A percentile compares a stretch with the other conserved stretches of the same genome.
These are phyloP conservation scores for Champsocephalus esox DNA, from an alignment of 2,797 vertebrate species.

Conservation along the genomic window DNA sequence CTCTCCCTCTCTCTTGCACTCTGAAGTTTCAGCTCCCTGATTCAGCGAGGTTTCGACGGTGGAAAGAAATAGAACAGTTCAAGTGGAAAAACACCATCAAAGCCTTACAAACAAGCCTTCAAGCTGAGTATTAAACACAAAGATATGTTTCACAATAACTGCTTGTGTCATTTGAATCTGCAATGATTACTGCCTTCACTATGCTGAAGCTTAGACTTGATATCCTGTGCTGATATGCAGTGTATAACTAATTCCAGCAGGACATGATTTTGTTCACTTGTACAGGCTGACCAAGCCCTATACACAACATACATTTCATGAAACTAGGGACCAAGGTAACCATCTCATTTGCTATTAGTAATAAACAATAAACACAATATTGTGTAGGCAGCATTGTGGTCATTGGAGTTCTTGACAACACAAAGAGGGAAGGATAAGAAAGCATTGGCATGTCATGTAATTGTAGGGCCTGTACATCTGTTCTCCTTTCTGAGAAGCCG, in stretches of 20 bases:
- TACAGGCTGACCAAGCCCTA: conserved; percentile 55
- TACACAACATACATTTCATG: conserved; percentile 28
- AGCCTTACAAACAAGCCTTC: conserved; percentile 55
- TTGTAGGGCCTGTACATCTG: conserved; percentile 53
- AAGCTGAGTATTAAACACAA: conserved; percentile 36
- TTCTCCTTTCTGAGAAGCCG: conserved; percentile 41
- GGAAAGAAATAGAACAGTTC: conserved; percentile 34
- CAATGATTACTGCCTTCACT: conserved; percentile 25
- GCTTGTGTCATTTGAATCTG: conserved; percentile 32
- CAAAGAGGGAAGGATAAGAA: conserved; percentile 45
- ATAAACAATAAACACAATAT: conserved; percentile 67
- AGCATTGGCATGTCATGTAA: conserved; percentile 71
- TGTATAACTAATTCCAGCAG: conserved; percentile 14
- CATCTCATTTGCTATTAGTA: conserved; percentile 54
- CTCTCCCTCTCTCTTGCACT: neutral
- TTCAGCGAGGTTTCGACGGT: conserved; percentile 32
- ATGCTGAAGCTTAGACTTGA: neutral
- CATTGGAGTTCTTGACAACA: conserved; percentile 50
- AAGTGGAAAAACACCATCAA: conserved; percentile 71
- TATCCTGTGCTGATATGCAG: neutral
- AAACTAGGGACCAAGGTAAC: conserved; percentile 35
- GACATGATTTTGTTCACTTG: conserved; percentile 32
- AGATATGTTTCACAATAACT: conserved; percentile 39
- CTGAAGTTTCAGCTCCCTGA: conserved; percentile 42
- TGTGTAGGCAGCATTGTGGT: conserved; percentile 48